These are phyloP conservation scores for Ctena decussata DNA, from an alignment of 2,888 invertebrate species.

Conservation along the genomic window DNA sequence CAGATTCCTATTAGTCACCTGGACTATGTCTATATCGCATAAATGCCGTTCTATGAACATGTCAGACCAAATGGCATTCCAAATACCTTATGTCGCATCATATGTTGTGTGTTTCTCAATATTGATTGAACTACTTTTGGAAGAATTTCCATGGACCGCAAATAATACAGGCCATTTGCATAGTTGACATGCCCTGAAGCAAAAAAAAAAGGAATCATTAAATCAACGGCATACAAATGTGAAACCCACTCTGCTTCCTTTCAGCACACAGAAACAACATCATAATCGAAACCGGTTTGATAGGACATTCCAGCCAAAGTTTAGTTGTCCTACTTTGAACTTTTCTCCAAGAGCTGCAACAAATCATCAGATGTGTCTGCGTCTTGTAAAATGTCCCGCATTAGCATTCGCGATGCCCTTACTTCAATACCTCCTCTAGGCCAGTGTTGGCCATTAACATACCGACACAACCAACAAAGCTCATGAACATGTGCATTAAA, in stretches of 20 bases:
- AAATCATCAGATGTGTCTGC: not conserved
- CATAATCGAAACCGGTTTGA: constrained; percentile 63
- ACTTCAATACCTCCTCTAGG: constrained; percentile 46
- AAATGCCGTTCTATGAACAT: constrained; percentile 74
- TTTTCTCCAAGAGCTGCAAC: not conserved
- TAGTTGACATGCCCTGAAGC: constrained; percentile 68
- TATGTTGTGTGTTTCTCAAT: constrained; percentile 67
- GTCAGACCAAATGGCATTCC: constrained; percentile 72
- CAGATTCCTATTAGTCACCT: too few species aligned
- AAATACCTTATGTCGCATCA: constrained; percentile 67
- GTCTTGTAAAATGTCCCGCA: not conserved
- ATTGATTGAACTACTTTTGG: constrained; percentile 37
- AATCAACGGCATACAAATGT: constrained; percentile 50
- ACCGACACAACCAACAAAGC: constrained; percentile 58
- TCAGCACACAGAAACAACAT: constrained; percentile 63
- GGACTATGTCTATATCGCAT: too few species aligned
- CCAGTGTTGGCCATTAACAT: constrained; percentile 64
- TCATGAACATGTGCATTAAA: constrained; percentile 71
- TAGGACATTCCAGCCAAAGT: constrained; percentile 58
- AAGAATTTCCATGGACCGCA: constrained; percentile 57
- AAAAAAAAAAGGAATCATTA: constrained; percentile 71
- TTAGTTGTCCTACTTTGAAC: constrained; percentile 33
- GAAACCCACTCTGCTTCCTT: constrained; percentile 66
- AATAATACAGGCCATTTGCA: constrained; percentile 67
- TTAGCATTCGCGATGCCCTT: constrained; percentile 17